Percentiles rank a stretch among this genome's conserved stretches.
phyloP scores from a whole-genome alignment of 2,888 invertebrate species.

The Ametastegia equiseti region DNA sequence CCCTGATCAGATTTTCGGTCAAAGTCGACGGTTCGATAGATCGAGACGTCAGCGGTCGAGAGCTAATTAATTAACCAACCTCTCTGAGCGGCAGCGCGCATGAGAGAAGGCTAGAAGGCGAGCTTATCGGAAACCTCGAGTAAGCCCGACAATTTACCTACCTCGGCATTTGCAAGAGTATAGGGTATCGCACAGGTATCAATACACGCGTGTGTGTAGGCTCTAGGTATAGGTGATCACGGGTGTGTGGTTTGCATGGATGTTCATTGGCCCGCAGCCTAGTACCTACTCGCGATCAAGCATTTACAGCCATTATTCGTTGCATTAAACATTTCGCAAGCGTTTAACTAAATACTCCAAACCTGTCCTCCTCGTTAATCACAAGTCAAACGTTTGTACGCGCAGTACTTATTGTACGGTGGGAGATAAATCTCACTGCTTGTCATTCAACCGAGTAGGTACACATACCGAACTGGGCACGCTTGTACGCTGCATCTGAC shows the following conservation, averaged over 20 bases:
- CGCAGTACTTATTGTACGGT: too few relatives aligned
- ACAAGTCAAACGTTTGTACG: not conserved
- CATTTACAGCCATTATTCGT: slow-evolving; percentile 21
- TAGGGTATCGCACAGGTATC: not conserved
- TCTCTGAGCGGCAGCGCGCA: not conserved
- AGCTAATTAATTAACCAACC: slow-evolving; percentile 10
- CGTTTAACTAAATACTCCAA: slow-evolving; percentile 12
- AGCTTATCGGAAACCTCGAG: slow-evolving; percentile 37
- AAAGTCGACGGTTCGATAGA: not conserved
- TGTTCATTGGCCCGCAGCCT: not conserved
- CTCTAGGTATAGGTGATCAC: not conserved
- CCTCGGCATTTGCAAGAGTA: not conserved
- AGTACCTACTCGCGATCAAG: not conserved
- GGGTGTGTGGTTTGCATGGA: not conserved
- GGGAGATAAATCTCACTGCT: not conserved
- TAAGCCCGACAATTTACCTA: slow-evolving; percentile 34
- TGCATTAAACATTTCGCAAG: slow-evolving; percentile 38
- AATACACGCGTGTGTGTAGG: not conserved
- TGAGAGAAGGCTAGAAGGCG: not conserved
- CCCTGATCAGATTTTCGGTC: not conserved
- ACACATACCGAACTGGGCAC: not conserved
- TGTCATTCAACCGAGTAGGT: not conserved
- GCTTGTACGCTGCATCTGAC: not conserved
- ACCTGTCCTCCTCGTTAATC: slow-evolving; percentile 2
- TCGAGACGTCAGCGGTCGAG: not conserved